Base-by-base conservation (phyloP, 2,797 vertebrate genomes). In the Alosa sapidissima region DNA sequence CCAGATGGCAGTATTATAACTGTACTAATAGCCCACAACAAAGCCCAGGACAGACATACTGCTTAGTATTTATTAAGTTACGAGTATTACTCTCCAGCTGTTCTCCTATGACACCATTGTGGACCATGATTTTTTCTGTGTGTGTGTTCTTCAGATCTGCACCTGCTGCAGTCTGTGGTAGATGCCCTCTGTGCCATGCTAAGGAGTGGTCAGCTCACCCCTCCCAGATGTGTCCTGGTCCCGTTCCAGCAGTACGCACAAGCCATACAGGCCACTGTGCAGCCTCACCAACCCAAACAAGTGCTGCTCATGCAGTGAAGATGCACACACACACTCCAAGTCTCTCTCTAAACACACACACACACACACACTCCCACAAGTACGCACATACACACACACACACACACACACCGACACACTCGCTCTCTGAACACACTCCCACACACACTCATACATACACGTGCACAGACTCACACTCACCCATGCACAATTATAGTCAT, bases 161-260 rank as follows among this genome's bases (percentile, higher is more conserved):
- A 48, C 45, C 89, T 68, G 58, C 19, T 91, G 68, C 88, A 82
- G 83, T 45, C 78, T 36, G 91, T 90, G 85, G 75, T 88, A 7
- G 87, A 88, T 72, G 58, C 87, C 0, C 87, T 92, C 45, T 90
- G 88, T 87, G 87, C 82, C 0, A 89, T 92, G 85, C 84, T 90
- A 85, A 82, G 33, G 14, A 86, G 36, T 65, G 89, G 87, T 36
- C 89, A 85, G 2, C 87, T 93, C 83, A 84, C 0, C 0, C 9
- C 89, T 13, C 89, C 89, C 84, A 24, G 16, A 11, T 90, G 81
- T 2, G 60, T 84, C 0, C 86, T 75, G 41, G 84, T 88, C 5
- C 84, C 88, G n/a, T 91, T 91, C 84, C 62, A 81, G 1, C 1
- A 90, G 2, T 86, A 91, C 82, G 90, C 82, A 84, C 62, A 55